Base-by-base conservation (phyloP, 2,888 invertebrate genomes). In the Slavum lentiscoides region DNA sequence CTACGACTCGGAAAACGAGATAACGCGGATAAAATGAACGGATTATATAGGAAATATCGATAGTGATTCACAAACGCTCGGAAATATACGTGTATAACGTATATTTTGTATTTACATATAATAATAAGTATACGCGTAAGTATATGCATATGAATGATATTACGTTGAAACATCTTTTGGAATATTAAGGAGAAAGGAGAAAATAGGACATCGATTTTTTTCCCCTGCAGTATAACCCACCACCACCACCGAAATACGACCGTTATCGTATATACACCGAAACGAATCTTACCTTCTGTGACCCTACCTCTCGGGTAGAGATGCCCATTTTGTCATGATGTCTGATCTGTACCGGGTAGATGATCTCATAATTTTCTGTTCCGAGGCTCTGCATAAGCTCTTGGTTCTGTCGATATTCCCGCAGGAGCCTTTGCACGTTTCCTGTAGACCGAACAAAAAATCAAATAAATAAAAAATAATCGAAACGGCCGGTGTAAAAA, bases 251-350 rank as follows among this genome's bases (percentile, higher is more conserved):
- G 13, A 5, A 39, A 4, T 58, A 37, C 58, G n/a, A n/a, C n/a
- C n/a, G n/a, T n/a, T n/a, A n/a, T 23, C 55, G 55, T 37, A 67
- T 37, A 67, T 21, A 55, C 55, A 19, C 43, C 53, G 64, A 8
- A 75, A 66, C 55, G 49, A 58, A 69, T 9, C 43, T 89, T 89
- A 94, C 94, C 94, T 94, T 94, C 87, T 92, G 91, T 87, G 92
- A 91, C 89, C 92, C 93, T 88, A 94, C 92, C 90, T 95, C 95
- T 88, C 96, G 90, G 85, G 96, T 96, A 85, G 95, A 95, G 87
- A 96, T 95, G 88, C 95, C 96, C 93, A 96, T 94, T 89, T 95
- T 95, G 89, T 95, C 94, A 91, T 96, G 95, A 88, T 96, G 95
- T 83, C 95, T 92, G 87, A 95, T 89, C 90, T 96, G 96, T 85